Percentiles rank a stretch among this genome's conserved stretches.
These are phyloP conservation scores for Hycleus phaleratus DNA, from an alignment of 1,140 invertebrate species.

Conservation along the genomic window DNA sequence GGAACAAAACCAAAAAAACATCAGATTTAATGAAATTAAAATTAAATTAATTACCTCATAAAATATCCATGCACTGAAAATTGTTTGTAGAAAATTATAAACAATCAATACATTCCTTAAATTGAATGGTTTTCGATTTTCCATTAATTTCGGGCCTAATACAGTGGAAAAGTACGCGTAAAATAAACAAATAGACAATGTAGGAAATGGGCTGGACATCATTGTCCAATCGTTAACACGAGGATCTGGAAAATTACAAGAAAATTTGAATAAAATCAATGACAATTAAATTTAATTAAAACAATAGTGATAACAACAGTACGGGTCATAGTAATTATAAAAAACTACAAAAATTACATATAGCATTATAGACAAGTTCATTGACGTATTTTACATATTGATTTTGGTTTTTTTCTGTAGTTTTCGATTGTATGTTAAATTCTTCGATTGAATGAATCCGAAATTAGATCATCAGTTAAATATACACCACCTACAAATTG, in stretches of 20 bases:
- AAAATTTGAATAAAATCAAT: neutral
- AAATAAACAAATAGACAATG: conserved; percentile 70
- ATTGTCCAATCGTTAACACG: conserved; percentile 85
- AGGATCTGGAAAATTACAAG: conserved; percentile 61
- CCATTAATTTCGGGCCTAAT: conserved; percentile 81
- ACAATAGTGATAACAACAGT: too few relatives aligned
- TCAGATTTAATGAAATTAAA: neutral
- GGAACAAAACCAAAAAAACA: conserved; percentile 34
- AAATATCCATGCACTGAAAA: conserved; percentile 88
- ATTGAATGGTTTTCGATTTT: conserved; percentile 81
- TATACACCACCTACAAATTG: too few relatives aligned
- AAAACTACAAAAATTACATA: too few relatives aligned
- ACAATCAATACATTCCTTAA: conserved; percentile 71
- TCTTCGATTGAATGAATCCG: too few relatives aligned
- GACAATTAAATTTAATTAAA: too few relatives aligned
- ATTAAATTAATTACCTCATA: conserved; percentile 62
- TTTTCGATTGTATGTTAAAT: too few relatives aligned
- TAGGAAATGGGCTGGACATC: conserved; percentile 86
- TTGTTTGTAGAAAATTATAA: conserved; percentile 83
- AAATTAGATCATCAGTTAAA: too few relatives aligned
- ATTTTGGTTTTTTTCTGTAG: too few relatives aligned
- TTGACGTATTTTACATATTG: too few relatives aligned
- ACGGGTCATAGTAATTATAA: too few relatives aligned
- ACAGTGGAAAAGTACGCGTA: conserved; percentile 81
- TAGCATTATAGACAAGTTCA: too few relatives aligned